Conservation (phyloP, 23 tunicate genomes). For the Botrylloides violaceus region DNA sequence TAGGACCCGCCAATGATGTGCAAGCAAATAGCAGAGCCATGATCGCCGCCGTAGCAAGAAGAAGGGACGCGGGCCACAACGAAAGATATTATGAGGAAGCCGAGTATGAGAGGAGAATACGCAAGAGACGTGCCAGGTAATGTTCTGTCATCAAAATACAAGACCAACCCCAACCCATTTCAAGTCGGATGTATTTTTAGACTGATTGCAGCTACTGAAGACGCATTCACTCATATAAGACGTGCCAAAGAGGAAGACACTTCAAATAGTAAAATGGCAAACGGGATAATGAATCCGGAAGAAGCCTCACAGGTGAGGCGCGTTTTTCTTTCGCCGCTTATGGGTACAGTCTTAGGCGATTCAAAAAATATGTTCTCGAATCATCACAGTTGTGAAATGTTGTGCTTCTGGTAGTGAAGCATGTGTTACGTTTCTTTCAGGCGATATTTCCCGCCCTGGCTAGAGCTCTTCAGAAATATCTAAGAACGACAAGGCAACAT, state of each 20-base stretch:
- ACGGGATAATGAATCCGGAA: constrained; percentile 48
- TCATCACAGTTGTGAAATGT: too few species aligned
- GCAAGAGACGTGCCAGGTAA: constrained; percentile 84
- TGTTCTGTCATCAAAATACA: too few species aligned
- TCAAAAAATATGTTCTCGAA: background rate
- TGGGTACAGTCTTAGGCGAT: background rate
- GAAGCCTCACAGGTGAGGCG: constrained; percentile 64
- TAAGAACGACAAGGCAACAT: constrained; percentile 94
- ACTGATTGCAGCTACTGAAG: constrained; percentile 94
- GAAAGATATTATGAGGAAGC: constrained; percentile 97
- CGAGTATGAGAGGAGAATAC: constrained; percentile 78
- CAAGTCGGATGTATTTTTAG: constrained; percentile 26
- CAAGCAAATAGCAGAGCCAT: constrained; percentile 83
- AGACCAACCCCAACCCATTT: too few species aligned
- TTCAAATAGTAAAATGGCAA: constrained; percentile 23
- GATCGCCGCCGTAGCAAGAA: constrained; percentile 89
- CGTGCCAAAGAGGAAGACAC: constrained; percentile 62
- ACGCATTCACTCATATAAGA: constrained; percentile 94
- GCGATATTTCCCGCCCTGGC: constrained; percentile 95
- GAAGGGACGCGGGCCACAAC: constrained; percentile 98
- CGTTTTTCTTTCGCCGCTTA: background rate
- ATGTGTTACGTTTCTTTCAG: constrained; percentile 34
- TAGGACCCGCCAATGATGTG: constrained; percentile 46
- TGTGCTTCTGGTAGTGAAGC: too few species aligned
- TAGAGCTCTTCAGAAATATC: constrained; percentile 86